These are phyloP conservation scores for Samia ricini DNA, from an alignment of 1,140 invertebrate species.

Conservation along the genomic window DNA sequence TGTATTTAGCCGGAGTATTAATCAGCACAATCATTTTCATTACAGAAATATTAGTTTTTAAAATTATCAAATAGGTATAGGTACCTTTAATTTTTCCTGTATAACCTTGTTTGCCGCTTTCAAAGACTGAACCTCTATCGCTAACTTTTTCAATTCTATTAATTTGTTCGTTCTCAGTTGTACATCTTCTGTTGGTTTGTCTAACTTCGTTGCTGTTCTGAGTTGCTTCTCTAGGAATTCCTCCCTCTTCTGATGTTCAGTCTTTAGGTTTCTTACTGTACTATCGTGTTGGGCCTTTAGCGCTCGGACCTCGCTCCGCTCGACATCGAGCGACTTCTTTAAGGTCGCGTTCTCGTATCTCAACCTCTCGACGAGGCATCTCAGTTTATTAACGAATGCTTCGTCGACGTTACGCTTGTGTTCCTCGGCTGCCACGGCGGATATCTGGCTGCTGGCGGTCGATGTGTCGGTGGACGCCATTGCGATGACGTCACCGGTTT, in stretches of 20 bases:
- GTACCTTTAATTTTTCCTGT: conserved; percentile 77
- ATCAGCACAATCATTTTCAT: conserved; percentile 45
- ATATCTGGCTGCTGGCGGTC: conserved; percentile 66
- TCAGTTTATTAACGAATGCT: conserved; percentile 69
- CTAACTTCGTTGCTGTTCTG: conserved; percentile 49
- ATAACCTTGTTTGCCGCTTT: conserved; percentile 73
- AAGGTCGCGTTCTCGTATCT: conserved; percentile 71
- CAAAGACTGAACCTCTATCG: conserved; percentile 72
- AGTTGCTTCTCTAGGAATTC: conserved; percentile 70
- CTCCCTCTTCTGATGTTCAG: conserved; percentile 72
- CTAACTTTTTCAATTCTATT: conserved; percentile 57
- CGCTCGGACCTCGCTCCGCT: conserved; percentile 76
- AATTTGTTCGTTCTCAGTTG: conserved; percentile 39
- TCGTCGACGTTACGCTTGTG: conserved; percentile 72
- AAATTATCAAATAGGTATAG: too few species aligned
- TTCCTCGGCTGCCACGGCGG: conserved; percentile 52
- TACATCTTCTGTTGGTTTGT: conserved; percentile 42
- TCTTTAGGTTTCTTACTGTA: conserved; percentile 65
- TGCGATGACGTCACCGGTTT: conserved; percentile 56
- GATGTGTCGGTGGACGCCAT: conserved; percentile 74
- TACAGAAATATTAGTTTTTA: conserved; percentile 33
- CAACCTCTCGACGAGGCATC: conserved; percentile 70
- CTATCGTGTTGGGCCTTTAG: conserved; percentile 69
- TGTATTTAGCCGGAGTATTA: conserved; percentile 42
- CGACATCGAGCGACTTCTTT: conserved; percentile 74